These are phyloP conservation scores for Zaprionus obscuricornis DNA, from an alignment of 2,888 invertebrate genomes.

Conservation along the genomic window DNA sequence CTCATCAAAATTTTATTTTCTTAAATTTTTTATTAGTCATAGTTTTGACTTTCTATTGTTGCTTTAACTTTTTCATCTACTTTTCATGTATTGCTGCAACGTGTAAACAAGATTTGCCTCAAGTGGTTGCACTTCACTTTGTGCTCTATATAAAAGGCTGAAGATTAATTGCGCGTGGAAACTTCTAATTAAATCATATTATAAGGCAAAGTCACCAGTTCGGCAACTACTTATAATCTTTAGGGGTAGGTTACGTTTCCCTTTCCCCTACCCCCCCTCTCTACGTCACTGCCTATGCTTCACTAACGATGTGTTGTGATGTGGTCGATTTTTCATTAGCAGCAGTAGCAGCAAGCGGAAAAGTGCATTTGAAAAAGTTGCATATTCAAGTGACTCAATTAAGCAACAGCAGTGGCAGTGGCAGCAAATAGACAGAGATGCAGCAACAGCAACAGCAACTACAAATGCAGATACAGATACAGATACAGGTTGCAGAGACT, in stretches of 20 bases:
- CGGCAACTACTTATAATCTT: too few species aligned
- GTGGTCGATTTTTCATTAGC: conserved; percentile 63
- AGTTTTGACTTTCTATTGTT: neutral
- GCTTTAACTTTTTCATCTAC: neutral
- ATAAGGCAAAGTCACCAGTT: conserved; percentile 32
- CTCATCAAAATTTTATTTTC: too few species aligned
- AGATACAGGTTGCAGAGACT: conserved; percentile 61
- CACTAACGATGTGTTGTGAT: conserved; percentile 68
- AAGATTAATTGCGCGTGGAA: conserved; percentile 81
- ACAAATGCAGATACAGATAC: conserved; percentile 33
- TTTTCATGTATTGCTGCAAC: neutral
- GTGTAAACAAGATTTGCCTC: conserved; percentile 11
- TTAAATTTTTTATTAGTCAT: neutral
- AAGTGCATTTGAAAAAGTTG: conserved; percentile 72
- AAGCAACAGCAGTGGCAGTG: conserved; percentile 31
- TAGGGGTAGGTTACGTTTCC: too few species aligned
- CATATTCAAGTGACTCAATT: conserved; percentile 79
- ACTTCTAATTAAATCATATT: conserved; percentile 81
- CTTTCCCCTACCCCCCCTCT: neutral
- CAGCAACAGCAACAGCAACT: conserved; percentile 4
- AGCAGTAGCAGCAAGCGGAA: conserved; percentile 17
- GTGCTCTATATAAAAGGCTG: conserved; percentile 40
- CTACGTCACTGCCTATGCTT: conserved; percentile 7
- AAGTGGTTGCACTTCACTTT: conserved; percentile 42
- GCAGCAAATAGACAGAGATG: conserved; percentile 16